A percentile compares a stretch with the other conserved stretches of the same genome.
Conservation (phyloP, 2,113 vertebrate species). For the Mormoops blainvillei region DNA sequence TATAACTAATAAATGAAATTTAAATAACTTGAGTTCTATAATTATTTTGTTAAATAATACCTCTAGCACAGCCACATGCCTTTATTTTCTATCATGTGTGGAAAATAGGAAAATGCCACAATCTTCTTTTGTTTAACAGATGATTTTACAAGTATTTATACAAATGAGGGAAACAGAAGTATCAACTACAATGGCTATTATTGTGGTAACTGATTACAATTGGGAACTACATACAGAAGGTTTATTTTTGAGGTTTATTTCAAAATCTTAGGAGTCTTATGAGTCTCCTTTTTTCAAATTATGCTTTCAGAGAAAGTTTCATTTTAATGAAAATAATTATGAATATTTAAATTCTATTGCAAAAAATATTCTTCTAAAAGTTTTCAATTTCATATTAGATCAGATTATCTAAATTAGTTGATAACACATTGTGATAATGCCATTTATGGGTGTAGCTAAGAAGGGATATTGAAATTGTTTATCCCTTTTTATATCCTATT, state of each 20-base stretch:
- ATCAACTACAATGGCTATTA: neutral
- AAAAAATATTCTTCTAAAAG: neutral
- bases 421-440: neutral
- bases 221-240: neutral
- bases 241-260: neutral
- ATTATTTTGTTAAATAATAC: neutral
- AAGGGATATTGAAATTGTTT: neutral
- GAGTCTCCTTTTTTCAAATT: neutral
- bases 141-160: neutral
- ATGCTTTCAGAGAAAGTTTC: neutral
- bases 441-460: neutral
- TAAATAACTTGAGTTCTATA: neutral
- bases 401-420: neutral
- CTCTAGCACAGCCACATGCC: neutral
- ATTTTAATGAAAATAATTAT: neutral
- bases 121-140: neutral
- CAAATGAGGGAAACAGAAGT: neutral
- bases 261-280: neutral
- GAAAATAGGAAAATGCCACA: neutral
- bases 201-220: neutral
- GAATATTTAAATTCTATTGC: neutral
- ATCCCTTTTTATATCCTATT: neutral
- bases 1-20: neutral
- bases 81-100: neutral
- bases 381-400: neutral